Evolutionary conservation across 2,888 invertebrate genomes (phyloP).

Genomic region (Acholoe squamosa): DNA sequence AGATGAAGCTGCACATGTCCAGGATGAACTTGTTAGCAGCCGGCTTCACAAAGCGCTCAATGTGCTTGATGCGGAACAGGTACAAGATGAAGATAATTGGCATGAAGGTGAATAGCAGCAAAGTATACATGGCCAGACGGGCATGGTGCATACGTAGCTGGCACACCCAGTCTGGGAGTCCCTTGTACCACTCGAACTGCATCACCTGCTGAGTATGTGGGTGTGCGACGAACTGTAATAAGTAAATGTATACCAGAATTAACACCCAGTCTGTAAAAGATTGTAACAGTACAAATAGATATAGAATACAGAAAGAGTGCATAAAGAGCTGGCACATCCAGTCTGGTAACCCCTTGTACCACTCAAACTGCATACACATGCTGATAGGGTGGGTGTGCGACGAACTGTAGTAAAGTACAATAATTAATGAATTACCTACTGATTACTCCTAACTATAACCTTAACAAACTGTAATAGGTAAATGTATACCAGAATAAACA

Average conservation of each 20-base stretch:
- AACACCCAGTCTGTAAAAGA: not conserved
- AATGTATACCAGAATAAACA: too few relatives aligned
- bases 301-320: constrained; percentile 14
- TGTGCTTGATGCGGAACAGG: not conserved
- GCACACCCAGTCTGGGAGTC: constrained; percentile 61
- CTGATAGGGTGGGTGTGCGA: constrained; percentile 58
- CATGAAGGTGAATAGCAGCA: constrained; percentile 31
- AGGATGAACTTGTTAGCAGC: constrained; percentile 56
- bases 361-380: constrained; percentile 56
- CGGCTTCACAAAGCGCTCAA: constrained; percentile 46
- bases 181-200: constrained; percentile 47
- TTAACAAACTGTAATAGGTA: constrained; percentile 53
- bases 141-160: constrained; percentile 21
- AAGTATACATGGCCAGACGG: constrained; percentile 11
- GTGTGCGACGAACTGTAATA: constrained; percentile 60
- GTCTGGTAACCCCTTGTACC: constrained; percentile 44
- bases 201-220: constrained; percentile 57
- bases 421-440: too few relatives aligned
- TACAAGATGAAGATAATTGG: constrained; percentile 59
- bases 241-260: not conserved
- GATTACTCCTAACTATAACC: too few relatives aligned
- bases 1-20: constrained; percentile 49
- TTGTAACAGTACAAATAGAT: not conserved
- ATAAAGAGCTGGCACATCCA: constrained; percentile 50
- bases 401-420: constrained; percentile 34